Evolutionary conservation across 2,113 vertebrate species (phyloP), one percentile per base, ranked within the genome.

Genomic region (Clinocottus analis): DNA sequence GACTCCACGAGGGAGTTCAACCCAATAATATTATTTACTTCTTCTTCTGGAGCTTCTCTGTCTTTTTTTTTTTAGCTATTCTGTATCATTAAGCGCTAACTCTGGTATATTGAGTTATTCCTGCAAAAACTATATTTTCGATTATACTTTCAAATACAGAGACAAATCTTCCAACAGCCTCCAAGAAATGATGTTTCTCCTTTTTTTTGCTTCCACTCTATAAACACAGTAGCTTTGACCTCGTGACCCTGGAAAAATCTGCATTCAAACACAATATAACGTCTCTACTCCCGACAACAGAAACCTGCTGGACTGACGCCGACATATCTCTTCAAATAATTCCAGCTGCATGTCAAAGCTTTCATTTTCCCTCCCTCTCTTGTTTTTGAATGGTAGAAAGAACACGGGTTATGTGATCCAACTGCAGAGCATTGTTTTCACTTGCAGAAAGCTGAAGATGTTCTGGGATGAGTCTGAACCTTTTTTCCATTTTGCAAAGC

Each of bases 231-330:
- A 61, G 61, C n/a, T 56, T 55, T 56, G 37, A 69, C 33, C 25
- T 74, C 27, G 5, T 67, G 64, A 64, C 65, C 2, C 62, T 68
- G 66, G 5, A 69, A 10, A 43, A 10, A 43, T 73, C 45, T 72
- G 68, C 51, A 51, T 49, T 75, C 75, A 65, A 81, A 86, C 37
- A n/a, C 8, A 19, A 16, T 23, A 19, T 49, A 12, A 68, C 45
- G n/a, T 51, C 25, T 29, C 31, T n/a, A 12, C 45, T 31, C 29
- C 11, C 16, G 10, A 12, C 55, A 31, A 13, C 45, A 75, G 33
- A 55, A 66, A 58, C 49, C 25, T 29, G 49, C 49, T 35, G 31
- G 1, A 17, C 33, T 33, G 33, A 62, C 19, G 5, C 35, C 19
- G 9, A 8, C 49, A 7, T 3, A n/a, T 35, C 49, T 78, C 29